These are phyloP conservation scores for Spilosoma lubricipeda DNA, from an alignment of 2,888 invertebrate genomes.

Conservation along the genomic window DNA sequence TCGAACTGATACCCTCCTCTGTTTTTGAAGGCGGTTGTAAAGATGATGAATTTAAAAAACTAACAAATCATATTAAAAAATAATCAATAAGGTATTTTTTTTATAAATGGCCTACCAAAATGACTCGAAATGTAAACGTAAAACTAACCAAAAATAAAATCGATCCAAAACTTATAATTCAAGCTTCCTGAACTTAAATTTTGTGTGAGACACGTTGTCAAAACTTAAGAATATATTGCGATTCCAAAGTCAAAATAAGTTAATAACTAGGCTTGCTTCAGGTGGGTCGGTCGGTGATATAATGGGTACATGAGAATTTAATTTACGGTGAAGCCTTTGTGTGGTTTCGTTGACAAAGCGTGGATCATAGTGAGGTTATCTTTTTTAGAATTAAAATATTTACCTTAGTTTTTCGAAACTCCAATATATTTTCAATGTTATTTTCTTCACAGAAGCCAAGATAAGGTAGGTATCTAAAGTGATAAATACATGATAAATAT, in stretches of 20 bases:
- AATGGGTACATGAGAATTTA: neutral
- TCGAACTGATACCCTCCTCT: too few species aligned
- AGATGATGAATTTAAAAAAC: too few species aligned
- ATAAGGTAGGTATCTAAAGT: too few species aligned
- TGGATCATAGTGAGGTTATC: neutral
- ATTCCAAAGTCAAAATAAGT: conserved; percentile 4
- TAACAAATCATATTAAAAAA: neutral
- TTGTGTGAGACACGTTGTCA: neutral
- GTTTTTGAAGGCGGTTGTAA: too few species aligned
- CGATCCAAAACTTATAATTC: neutral
- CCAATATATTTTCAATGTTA: neutral
- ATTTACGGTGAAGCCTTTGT: neutral
- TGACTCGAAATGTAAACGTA: too few species aligned
- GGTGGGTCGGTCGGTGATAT: neutral
- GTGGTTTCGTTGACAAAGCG: neutral
- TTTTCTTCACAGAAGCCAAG: neutral
- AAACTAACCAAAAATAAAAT: neutral
- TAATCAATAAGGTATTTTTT: neutral
- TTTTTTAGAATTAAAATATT: neutral
- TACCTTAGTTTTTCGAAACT: neutral
- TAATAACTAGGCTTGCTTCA: neutral
- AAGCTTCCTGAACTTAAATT: neutral
- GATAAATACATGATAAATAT: too few species aligned
- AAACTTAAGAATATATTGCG: conserved; percentile 5
- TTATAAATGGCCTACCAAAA: too few species aligned